Evolutionary conservation across 2,113 vertebrate species (phyloP), one percentile per base, ranked within the genome.

Genomic region (Carassius gibelio): DNA sequence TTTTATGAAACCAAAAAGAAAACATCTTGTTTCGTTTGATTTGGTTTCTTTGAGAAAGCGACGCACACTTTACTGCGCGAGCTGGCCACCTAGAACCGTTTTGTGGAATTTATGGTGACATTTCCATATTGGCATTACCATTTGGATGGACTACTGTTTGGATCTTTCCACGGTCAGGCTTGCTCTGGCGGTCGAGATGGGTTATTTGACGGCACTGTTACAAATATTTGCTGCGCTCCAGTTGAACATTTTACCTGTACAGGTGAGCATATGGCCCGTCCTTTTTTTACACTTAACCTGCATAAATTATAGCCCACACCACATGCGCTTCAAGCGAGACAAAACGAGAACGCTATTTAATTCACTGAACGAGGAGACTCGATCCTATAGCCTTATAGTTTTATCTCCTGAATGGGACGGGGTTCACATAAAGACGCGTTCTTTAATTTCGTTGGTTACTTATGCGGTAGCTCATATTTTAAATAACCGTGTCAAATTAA

Each of bases 171-270:
- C 36, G 64, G 52, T 55, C 75, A 13, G 84, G 87, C n/a, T 26
- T 52, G 85, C 15, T 36, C 82, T 69, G 78, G 34, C 83, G 11
- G 78, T 69, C 90, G 91, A 92, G 78, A 95, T 95, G 95, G 93
- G 78, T 71, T 86, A 91, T 84, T 82, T 93, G 75, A 78, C 86
- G 55, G 87, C 89, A 69, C 80, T 94, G 81, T 76, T 94, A 89
- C 91, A 88, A 89, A 81, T 92, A 52, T 88, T 89, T 59, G 89
- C 89, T 89, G 91, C 89, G 85, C 85, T 95, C 83, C 92, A 91
- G 86, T 88, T 95, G 90, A 92, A 91, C 86, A 87, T 93, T 88
- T 90, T 93, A 93, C 94, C 94, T 93, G 94, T 90, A 82, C 94
- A 95, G 95, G 95, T 95, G 94, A 36, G 90, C 77, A 55, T 7